Conservation (phyloP, 2,113 vertebrate species). For the Colius striatus region DNA sequence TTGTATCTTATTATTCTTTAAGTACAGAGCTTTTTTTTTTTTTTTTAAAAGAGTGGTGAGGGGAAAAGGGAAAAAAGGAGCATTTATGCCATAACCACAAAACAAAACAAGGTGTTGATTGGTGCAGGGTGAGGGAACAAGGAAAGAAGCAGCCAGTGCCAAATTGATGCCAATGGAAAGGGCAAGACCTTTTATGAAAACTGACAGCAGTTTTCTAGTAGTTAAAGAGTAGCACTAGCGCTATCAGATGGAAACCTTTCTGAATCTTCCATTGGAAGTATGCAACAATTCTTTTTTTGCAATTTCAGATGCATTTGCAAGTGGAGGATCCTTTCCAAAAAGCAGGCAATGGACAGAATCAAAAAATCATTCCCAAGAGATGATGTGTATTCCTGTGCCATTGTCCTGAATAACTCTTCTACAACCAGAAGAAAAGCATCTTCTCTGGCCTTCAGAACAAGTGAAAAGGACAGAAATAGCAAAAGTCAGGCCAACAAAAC, state of each 20-base stretch:
- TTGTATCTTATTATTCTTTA: slow-evolving; percentile 24
- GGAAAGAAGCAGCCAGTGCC: background rate
- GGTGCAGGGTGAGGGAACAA: background rate
- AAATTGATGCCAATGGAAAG: background rate
- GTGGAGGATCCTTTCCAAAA: background rate
- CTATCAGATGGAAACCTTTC: slow-evolving; percentile 6
- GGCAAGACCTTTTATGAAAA: background rate
- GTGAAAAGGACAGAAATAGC: background rate
- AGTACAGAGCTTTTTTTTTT: background rate
- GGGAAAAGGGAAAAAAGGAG: background rate
- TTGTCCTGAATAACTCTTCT: background rate
- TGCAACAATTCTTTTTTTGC: background rate
- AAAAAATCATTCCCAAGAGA: background rate
- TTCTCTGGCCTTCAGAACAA: background rate
- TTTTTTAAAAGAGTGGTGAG: fast-evolving
- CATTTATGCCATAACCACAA: background rate
- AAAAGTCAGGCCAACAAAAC: background rate
- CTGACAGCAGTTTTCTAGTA: background rate
- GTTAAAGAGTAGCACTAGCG: background rate
- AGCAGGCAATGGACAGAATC: background rate
- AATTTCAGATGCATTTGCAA: background rate
- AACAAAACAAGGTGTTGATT: background rate
- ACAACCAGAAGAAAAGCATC: background rate
- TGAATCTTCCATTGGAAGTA: background rate
- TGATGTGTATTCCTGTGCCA: background rate